These are phyloP conservation scores for Xanthostigma xanthostigma DNA, from an alignment of 2,888 invertebrate genomes.

Conservation along the genomic window DNA sequence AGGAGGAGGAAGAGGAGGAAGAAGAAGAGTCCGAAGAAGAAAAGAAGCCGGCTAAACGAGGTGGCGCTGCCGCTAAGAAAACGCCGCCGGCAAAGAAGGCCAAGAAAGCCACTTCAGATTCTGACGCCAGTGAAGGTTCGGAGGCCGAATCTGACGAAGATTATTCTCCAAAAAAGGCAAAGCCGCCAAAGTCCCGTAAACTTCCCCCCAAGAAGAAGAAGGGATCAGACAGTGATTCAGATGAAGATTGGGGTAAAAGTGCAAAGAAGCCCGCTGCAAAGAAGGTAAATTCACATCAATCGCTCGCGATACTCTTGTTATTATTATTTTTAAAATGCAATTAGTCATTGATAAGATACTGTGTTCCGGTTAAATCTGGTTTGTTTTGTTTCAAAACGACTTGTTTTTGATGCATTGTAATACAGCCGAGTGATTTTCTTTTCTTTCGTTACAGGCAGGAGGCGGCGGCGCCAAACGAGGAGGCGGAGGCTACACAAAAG, in stretches of 20 bases:
- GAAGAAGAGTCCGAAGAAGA: slow-evolving; percentile 33
- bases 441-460: slow-evolving; percentile 10
- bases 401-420: neutral
- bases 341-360: too few relatives aligned
- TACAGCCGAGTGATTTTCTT: neutral
- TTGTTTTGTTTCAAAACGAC: too few relatives aligned
- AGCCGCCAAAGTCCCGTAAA: slow-evolving; percentile 36
- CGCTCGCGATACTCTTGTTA: neutral
- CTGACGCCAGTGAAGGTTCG: slow-evolving; percentile 31
- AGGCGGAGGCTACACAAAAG: slow-evolving; percentile 69
- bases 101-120: slow-evolving; percentile 32
- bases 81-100: slow-evolving; percentile 33
- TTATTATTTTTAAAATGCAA: neutral
- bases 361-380: too few relatives aligned
- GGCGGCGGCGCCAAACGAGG: slow-evolving; percentile 33
- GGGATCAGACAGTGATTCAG: slow-evolving; percentile 50
- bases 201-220: slow-evolving; percentile 41
- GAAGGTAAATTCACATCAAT: slow-evolving; percentile 9
- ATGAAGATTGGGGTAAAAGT: slow-evolving; percentile 51
- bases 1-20: slow-evolving; percentile 19
- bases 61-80: slow-evolving; percentile 29
- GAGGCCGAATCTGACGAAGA: slow-evolving; percentile 41
- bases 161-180: slow-evolving; percentile 41
- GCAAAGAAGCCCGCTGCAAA: slow-evolving; percentile 23
- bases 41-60: slow-evolving; percentile 39